Evolutionary conservation across 2,113 vertebrate genomes (phyloP), one percentile per base, ranked within the genome.

Genomic region (Corynorhinus townsendii): DNA sequence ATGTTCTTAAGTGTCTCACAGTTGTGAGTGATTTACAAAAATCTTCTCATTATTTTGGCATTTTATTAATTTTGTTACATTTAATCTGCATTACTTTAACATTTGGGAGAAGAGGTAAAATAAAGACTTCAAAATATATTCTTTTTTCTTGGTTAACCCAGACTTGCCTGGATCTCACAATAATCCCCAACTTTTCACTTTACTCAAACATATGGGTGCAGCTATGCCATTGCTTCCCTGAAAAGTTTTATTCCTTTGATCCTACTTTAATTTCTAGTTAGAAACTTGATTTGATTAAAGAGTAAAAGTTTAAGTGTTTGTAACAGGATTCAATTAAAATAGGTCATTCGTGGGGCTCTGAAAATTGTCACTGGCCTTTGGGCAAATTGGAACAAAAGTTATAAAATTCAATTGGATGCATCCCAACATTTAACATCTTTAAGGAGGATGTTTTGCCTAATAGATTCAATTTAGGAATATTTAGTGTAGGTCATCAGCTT

Each of bases 291-390:
- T 97, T 97, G 91, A 96, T 96, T 91, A 94, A 80, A 95, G 80
- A 96, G 89, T 96, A 90, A 97, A 96, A 95, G 96, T 97, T 96
- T 96, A 97, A 97, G 86, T 94, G 95, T 95, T 97, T 72, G 86
- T 77, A 94, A 93, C 83, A 87, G 96, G 93, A 97, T 97, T 97
- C 97, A 97, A 95, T 97, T 97, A 97, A 97, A 97, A 94, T 94
- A 96, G 96, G 97, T 96, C 96, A 96, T 97, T 96, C 91, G 95
- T 91, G 80, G 96, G 96, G 75, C 97, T 96, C 93, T 89, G 94
- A 96, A 97, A 97, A 97, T 95, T 91, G 92, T 96, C 91, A 90
- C 89, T 89, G 91, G 96, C 96, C 91, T 92, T 92, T 93, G 38
- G 95, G 96, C 94, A 97, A 97, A 96, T 96, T 92, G 77, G 75